These are phyloP conservation scores for Stegodyphus dumicola DNA, from an alignment of 1,140 invertebrate genomes.

Conservation along the genomic window DNA sequence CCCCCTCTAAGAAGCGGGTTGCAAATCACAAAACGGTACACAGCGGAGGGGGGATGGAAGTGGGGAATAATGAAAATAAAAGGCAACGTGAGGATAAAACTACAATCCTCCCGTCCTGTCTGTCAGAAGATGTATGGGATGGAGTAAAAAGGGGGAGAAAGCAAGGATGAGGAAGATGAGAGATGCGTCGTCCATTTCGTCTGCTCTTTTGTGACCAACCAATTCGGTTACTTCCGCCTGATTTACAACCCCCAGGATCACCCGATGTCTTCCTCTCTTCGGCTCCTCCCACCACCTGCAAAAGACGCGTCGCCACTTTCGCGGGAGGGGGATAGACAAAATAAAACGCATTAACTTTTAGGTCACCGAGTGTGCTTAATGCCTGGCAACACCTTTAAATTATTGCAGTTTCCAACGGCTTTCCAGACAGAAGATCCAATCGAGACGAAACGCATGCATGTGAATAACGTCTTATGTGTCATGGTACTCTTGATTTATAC, in stretches of 20 bases:
- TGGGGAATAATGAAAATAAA: slow-evolving; percentile 43
- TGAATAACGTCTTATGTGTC: too few species aligned
- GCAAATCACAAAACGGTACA: slow-evolving; percentile 40
- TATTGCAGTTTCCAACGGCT: too few species aligned
- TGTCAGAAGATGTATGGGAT: slow-evolving; percentile 30
- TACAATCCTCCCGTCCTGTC: neutral
- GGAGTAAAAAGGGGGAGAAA: slow-evolving; percentile 15
- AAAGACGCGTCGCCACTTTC: slow-evolving; percentile 35
- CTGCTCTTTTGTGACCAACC: slow-evolving; percentile 61
- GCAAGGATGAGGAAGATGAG: slow-evolving; percentile 48
- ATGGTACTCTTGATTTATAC: too few species aligned
- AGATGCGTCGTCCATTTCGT: slow-evolving; percentile 58
- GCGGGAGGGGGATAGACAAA: neutral
- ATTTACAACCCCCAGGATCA: slow-evolving; percentile 48
- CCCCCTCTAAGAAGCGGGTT: neutral
- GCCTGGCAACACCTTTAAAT: too few species aligned
- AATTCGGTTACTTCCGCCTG: slow-evolving; percentile 62
- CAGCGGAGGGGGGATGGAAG: neutral
- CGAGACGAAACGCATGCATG: too few species aligned
- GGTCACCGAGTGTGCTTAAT: too few species aligned
- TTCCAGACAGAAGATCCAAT: too few species aligned
- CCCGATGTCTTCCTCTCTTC: slow-evolving; percentile 28
- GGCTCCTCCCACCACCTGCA: slow-evolving; percentile 47
- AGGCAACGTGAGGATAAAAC: slow-evolving; percentile 17
- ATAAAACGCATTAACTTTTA: neutral